Evolutionary conservation across 2,113 vertebrate species (phyloP), one percentile per base, ranked within the genome.

Genomic region (Bostrychus sinensis): DNA sequence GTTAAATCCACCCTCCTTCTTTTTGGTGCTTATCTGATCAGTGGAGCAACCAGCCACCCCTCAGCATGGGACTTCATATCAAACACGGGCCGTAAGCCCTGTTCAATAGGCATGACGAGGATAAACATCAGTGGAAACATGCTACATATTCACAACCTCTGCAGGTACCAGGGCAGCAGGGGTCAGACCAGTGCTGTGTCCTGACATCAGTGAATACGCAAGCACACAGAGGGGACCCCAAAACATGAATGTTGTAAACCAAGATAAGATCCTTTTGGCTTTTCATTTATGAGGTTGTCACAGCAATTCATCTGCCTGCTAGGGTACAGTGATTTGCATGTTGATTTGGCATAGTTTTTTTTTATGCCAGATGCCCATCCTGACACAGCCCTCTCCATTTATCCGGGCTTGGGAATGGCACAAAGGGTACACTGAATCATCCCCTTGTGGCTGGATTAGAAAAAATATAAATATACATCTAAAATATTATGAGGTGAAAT

Each of bases 1-100:
- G 82, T 88, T 89, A 81, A 87, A 85, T 83, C 82, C 77, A 78
- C 50, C 71, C 55, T 50, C 38, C 50, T 58, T 82, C 64, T 63
- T 58, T 72, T 60, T 78, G 76, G 66, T 78, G 71, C 77, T 90
- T 87, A 88, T 87, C 85, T 87, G 85, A 88, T 88, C 75, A 83
- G 65, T 67, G 41, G 46, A 75, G 56, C 63, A 60, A 82, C 63
- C 72, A 61, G 66, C 77, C 72, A 67, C 58, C 68, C 67, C 75
- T 62, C 70, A 80, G 77, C 62, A 57, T 45, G 58, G 77, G 78
- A 79, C 82, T 84, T 88, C 77, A 83, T 80, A 84, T 82, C 77
- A 84, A 80, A 84, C 75, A 72, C 77, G 56, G 55, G 37, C 63
- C 53, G 43, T 80, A 83, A 88, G 75, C 71, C 32, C 16, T 39